Conservation (phyloP, 2,888 invertebrate species). For the Bhutanitis thaidina region DNA sequence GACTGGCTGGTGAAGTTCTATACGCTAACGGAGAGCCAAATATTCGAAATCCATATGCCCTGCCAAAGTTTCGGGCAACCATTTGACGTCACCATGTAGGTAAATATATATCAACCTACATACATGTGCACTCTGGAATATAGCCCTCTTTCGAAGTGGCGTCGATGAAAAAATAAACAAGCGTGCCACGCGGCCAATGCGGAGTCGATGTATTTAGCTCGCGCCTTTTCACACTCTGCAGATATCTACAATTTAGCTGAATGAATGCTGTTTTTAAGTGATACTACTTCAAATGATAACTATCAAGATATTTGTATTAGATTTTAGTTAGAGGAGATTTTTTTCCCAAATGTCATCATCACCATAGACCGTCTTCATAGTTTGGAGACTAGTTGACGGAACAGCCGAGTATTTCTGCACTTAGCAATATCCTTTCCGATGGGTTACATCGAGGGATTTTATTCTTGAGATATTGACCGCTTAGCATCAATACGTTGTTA, state of each 20-base stretch:
- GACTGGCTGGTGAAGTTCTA: conserved; percentile 71
- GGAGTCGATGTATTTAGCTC: conserved; percentile 11
- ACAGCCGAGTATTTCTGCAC: too few species aligned
- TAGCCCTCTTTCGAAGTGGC: conserved; percentile 41
- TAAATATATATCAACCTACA: conserved; percentile 51
- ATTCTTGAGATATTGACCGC: too few species aligned
- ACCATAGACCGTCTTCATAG: too few species aligned
- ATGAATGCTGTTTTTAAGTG: not conserved
- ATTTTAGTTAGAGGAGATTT: too few species aligned
- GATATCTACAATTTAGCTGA: not conserved
- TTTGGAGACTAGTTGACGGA: too few species aligned
- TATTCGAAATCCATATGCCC: conserved; percentile 68
- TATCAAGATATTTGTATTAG: too few species aligned
- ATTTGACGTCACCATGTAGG: conserved; percentile 64
- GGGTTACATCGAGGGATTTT: too few species aligned
- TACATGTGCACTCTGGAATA: conserved; percentile 58
- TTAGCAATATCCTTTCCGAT: too few species aligned
- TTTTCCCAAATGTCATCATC: too few species aligned
- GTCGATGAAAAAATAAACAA: conserved; percentile 38
- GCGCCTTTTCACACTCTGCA: conserved; percentile 3
- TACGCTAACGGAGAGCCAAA: conserved; percentile 65
- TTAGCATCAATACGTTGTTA: too few species aligned
- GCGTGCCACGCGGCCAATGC: conserved; percentile 1
- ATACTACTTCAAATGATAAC: too few species aligned
- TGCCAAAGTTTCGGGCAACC: conserved; percentile 74